Percentiles rank a stretch among this genome's conserved stretches.
Evolutionary conservation across 2,113 vertebrate species (phyloP).

Genomic region (Gymnorhina tibicen): DNA sequence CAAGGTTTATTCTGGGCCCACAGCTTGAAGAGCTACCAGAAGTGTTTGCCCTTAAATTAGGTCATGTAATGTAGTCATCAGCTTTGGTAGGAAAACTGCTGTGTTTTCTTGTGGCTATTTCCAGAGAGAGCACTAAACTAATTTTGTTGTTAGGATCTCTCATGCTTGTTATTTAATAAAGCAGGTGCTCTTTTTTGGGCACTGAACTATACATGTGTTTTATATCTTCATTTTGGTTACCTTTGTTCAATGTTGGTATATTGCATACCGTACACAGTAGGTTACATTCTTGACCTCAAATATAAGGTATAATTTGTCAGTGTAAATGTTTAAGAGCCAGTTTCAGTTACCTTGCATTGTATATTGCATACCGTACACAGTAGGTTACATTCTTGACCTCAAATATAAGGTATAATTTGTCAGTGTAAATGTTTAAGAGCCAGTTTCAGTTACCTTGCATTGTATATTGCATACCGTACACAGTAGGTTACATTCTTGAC

Average conservation of each 20-base stretch:
- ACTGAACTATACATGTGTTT: neutral
- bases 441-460: no score
- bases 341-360: neutral
- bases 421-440: neutral
- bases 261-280: neutral
- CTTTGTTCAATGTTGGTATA: neutral
- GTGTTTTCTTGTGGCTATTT: neutral
- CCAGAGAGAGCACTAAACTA: neutral
- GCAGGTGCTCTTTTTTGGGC: neutral
- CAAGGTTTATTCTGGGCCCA: neutral
- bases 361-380: neutral
- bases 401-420: neutral
- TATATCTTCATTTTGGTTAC: neutral
- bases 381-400: neutral
- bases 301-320: neutral
- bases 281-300: rapidly evolving
- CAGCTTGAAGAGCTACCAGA: neutral
- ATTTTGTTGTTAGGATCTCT: neutral
- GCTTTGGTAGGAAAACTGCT: neutral
- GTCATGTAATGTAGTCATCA: neutral
- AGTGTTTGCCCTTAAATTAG: neutral
- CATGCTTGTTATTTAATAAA: neutral
- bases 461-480: neutral
- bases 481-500: neutral
- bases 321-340: neutral